Evolutionary conservation across 2,888 invertebrate species (phyloP).

Genomic region (Cataglyphis livida): DNA sequence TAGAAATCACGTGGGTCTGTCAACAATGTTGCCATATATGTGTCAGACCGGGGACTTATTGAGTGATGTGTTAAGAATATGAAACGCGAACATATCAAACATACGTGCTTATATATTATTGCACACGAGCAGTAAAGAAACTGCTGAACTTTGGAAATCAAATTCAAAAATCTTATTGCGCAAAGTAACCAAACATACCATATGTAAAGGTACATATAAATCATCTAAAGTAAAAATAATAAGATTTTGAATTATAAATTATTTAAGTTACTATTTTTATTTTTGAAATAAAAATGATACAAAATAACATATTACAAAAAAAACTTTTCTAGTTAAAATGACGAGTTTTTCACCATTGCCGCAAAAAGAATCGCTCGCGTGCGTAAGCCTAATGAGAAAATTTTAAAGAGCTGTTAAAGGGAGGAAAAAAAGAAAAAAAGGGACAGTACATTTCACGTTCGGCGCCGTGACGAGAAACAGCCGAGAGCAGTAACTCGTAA

Average conservation of each 20-base stretch:
- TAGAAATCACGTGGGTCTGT: too few relatives aligned
- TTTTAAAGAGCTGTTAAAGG: conserved; percentile 1
- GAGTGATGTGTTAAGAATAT: background rate
- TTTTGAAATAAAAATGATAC: background rate
- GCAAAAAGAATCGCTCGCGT: background rate
- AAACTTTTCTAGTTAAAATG: background rate
- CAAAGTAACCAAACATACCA: background rate
- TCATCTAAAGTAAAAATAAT: background rate
- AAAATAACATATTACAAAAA: background rate
- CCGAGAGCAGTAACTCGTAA: conserved; percentile 38
- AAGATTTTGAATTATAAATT: background rate
- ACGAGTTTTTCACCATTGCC: background rate
- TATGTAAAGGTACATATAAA: background rate
- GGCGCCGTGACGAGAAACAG: conserved; percentile 18
- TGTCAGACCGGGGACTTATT: too few relatives aligned
- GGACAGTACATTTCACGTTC: conserved; percentile 9
- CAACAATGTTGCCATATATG: too few relatives aligned
- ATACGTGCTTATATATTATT: background rate
- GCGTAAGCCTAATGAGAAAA: background rate
- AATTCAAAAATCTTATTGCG: background rate
- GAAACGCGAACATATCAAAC: background rate
- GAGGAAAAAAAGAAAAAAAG: background rate
- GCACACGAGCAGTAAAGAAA: background rate
- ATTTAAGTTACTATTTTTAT: background rate
- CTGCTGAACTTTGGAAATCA: background rate